phyloP scores from a whole-genome alignment of 1,140 invertebrate species.

The Babylonia areolata region DNA sequence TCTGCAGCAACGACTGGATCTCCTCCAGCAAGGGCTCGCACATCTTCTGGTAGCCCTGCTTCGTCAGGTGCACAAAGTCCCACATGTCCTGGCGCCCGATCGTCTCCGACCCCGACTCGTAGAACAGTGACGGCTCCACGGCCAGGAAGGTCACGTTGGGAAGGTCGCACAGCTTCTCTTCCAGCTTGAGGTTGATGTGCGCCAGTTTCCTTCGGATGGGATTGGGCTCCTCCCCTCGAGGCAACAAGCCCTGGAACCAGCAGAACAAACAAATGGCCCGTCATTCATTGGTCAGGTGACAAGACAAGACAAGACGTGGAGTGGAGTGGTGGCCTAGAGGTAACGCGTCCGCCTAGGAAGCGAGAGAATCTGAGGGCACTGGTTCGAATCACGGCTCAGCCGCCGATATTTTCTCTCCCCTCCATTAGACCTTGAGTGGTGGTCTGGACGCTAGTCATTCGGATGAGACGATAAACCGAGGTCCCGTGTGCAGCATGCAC shows the following conservation, averaged over 20 bases:
- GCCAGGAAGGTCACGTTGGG: slow-evolving; percentile 79
- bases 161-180: slow-evolving; percentile 80
- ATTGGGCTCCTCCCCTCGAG: slow-evolving; percentile 89
- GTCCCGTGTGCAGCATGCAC: no score
- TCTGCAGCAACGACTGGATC: slow-evolving; percentile 70
- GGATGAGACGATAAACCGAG: no score
- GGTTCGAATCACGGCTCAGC: no score
- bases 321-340: no score
- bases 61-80: slow-evolving; percentile 91
- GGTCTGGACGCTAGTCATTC: no score
- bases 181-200: slow-evolving; percentile 85
- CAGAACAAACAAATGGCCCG: no score
- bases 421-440: no score
- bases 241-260: slow-evolving; percentile 84
- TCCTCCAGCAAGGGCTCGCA: slow-evolving; percentile 73
- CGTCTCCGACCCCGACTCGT: slow-evolving; percentile 79
- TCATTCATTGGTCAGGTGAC: no score
- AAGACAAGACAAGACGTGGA: no score
- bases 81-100: slow-evolving; percentile 92
- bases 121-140: slow-evolving; percentile 83
- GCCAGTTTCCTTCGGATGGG: slow-evolving; percentile 84
- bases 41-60: slow-evolving; percentile 84
- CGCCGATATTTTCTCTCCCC: no score
- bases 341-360: no score
- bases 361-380: no score